A percentile compares a stretch with the other conserved stretches of the same genome.
phyloP scores from a whole-genome alignment of 2,888 invertebrate species.

The Geotrupes spiniger region DNA sequence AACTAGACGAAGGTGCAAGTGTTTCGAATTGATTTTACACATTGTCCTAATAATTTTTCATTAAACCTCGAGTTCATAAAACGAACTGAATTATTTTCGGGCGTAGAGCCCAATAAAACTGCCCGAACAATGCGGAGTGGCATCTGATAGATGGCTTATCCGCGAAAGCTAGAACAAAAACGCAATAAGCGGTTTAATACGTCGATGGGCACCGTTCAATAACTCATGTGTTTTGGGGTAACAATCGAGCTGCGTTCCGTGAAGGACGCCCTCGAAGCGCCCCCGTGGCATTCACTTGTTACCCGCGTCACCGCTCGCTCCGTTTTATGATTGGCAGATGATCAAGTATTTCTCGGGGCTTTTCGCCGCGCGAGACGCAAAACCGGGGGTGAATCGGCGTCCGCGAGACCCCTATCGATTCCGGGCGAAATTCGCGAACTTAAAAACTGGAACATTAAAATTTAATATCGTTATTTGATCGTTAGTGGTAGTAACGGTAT shows the following conservation, averaged over 20 bases:
- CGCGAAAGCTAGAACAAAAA: slow-evolving; percentile 20
- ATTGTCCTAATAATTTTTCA: no score
- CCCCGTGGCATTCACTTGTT: slow-evolving; percentile 30
- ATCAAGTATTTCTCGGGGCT: slow-evolving; percentile 31
- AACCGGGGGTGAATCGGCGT: no score
- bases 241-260: slow-evolving; percentile 23
- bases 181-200: slow-evolving; percentile 32
- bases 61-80: no score
- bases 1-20: no score
- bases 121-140: no score
- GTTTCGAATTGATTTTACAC: no score
- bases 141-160: no score
- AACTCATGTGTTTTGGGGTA: slow-evolving; percentile 24
- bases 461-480: background rate
- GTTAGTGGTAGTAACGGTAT: background rate
- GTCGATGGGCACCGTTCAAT: slow-evolving; percentile 29
- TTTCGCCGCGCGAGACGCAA: background rate
- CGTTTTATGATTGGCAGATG: slow-evolving; percentile 33
- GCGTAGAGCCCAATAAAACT: no score
- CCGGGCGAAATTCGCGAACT: no score
- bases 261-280: slow-evolving; percentile 28
- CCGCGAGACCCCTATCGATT: no score
- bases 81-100: no score
- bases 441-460: no score
- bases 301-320: slow-evolving; percentile 29